Conservation (phyloP, 1,140 invertebrate genomes). For the Lepidurus packardi region DNA sequence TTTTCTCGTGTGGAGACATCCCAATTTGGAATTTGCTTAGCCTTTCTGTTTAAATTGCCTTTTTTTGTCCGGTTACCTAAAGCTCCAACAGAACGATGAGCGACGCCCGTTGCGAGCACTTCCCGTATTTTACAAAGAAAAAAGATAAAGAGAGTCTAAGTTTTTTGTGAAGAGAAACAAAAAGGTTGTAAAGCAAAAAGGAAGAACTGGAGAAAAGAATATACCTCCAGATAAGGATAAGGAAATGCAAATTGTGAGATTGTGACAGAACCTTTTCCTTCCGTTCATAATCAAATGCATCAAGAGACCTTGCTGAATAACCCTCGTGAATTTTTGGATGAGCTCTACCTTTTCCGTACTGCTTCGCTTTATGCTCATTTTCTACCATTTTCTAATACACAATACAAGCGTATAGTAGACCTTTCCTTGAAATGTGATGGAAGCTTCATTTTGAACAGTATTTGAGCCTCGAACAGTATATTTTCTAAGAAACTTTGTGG, state of each 20-base stretch:
- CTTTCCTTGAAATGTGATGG: too few relatives aligned
- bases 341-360: background rate
- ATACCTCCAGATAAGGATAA: background rate
- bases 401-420: too few relatives aligned
- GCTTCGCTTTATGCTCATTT: too few relatives aligned
- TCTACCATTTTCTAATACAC: too few relatives aligned
- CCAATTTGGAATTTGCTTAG: too few relatives aligned
- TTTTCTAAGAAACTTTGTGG: too few relatives aligned
- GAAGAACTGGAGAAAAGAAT: background rate
- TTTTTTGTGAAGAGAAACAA: background rate
- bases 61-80: too few relatives aligned
- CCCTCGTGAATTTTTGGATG: background rate
- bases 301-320: background rate
- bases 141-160: background rate
- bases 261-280: conserved; percentile 13
- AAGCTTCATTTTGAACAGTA: too few relatives aligned
- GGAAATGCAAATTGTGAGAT: background rate
- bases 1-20: too few relatives aligned
- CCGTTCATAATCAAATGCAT: background rate
- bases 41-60: too few relatives aligned
- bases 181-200: background rate
- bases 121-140: background rate
- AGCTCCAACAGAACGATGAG: too few relatives aligned
- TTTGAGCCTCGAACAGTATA: too few relatives aligned
- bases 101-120: background rate